Evolutionary conservation across 2,888 invertebrate genomes (phyloP).

Genomic region (Tanaodytes sp.): DNA sequence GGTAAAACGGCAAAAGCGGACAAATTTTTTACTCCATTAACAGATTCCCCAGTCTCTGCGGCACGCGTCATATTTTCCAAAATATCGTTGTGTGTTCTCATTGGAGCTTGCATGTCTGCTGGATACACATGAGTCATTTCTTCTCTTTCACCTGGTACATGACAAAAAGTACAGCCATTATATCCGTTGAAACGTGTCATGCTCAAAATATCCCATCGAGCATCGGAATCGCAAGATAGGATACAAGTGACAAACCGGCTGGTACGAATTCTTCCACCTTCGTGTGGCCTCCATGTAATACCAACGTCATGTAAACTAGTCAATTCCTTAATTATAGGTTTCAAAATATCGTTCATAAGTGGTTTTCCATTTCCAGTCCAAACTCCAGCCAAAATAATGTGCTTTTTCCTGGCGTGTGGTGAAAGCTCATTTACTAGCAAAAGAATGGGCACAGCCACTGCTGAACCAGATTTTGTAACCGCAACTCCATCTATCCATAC

Average conservation of each 20-base stretch:
- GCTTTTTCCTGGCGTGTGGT: constrained; percentile 10
- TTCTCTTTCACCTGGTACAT: background rate
- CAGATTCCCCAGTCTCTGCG: background rate
- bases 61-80: background rate
- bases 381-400: constrained; percentile 18
- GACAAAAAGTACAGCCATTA: constrained; percentile 14
- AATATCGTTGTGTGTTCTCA: constrained; percentile 9
- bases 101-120: background rate
- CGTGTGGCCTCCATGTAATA: constrained; percentile 5
- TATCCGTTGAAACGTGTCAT: constrained; percentile 16
- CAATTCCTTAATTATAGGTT: constrained; percentile 7
- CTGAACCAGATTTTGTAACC: background rate
- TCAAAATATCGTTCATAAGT: constrained; percentile 12
- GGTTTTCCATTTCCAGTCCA: constrained; percentile 33
- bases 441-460: constrained; percentile 10
- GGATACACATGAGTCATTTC: background rate
- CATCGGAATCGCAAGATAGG: constrained; percentile 24
- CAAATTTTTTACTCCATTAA: constrained; percentile 9
- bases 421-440: constrained; percentile 21
- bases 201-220: constrained; percentile 18
- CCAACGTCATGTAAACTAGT: constrained; percentile 17
- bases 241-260: constrained; percentile 9
- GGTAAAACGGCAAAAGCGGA: background rate
- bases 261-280: background rate
- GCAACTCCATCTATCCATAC: constrained; percentile 1